These are phyloP conservation scores for Hesperophylax magnus DNA, from an alignment of 1,140 invertebrate species.

Conservation along the genomic window DNA sequence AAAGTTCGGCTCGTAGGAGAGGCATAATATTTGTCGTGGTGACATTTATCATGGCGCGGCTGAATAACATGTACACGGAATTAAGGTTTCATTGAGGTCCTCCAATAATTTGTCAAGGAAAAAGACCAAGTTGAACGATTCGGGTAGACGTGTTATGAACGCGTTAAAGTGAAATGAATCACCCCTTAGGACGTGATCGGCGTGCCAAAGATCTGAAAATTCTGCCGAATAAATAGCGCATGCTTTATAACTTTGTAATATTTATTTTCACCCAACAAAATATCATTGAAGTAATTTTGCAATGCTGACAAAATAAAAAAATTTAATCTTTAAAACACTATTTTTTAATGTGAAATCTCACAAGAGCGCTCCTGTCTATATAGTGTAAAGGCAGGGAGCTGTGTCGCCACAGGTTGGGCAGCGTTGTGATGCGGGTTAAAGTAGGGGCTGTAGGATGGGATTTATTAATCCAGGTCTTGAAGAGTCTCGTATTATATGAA, in stretches of 20 bases:
- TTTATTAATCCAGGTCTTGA: too few species aligned
- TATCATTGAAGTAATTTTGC: background rate
- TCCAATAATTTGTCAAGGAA: slow-evolving; percentile 22
- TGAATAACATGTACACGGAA: slow-evolving; percentile 6
- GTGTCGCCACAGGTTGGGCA: too few species aligned
- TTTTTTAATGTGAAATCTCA: too few species aligned
- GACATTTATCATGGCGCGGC: too few species aligned
- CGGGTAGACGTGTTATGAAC: slow-evolving; percentile 9
- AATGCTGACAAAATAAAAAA: too few species aligned
- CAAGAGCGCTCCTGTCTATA: too few species aligned
- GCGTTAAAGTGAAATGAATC: slow-evolving; percentile 26
- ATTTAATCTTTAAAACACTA: too few species aligned
- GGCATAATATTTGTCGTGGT: background rate
- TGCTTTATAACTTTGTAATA: background rate
- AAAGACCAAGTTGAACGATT: slow-evolving; percentile 17
- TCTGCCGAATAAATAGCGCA: background rate
- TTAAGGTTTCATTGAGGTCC: slow-evolving; percentile 4
- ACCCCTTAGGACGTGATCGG: slow-evolving; percentile 6
- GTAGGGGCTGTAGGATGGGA: too few species aligned
- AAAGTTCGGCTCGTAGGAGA: background rate
- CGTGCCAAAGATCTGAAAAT: background rate
- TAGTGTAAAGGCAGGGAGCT: too few species aligned
- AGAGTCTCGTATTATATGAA: too few species aligned
- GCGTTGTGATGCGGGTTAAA: too few species aligned
- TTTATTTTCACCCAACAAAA: background rate